Evolutionary conservation across 2,888 invertebrate species (phyloP).

Genomic region (Oxyteleia sp.): DNA sequence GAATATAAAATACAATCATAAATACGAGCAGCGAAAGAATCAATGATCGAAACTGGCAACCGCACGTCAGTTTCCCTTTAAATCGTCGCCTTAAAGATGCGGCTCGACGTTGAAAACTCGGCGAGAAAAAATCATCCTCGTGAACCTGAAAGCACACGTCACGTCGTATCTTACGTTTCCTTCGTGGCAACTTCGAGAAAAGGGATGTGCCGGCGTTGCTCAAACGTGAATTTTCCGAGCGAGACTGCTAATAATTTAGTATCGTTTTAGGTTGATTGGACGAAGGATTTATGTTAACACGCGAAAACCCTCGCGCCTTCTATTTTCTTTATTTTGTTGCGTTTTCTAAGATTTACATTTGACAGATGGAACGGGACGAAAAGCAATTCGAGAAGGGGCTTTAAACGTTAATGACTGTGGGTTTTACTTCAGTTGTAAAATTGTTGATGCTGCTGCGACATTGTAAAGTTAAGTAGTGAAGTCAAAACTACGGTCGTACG

Average conservation of each 20-base stretch:
- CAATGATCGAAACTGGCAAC: constrained; percentile 48
- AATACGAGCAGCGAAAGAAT: no score
- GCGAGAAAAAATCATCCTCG: constrained; percentile 55
- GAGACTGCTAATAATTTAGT: constrained; percentile 84
- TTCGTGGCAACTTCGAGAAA: constrained; percentile 54
- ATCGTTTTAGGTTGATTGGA: constrained; percentile 86
- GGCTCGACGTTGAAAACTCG: constrained; percentile 56
- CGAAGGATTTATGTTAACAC: constrained; percentile 81
- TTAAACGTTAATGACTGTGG: neutral
- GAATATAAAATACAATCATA: no score
- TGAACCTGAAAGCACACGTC: constrained; percentile 65
- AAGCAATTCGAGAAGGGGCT: neutral
- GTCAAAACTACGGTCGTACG: neutral
- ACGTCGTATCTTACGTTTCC: constrained; percentile 76
- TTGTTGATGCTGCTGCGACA: neutral
- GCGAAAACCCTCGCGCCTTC: constrained; percentile 11
- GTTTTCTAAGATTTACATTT: constrained; percentile 40
- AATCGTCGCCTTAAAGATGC: constrained; percentile 74
- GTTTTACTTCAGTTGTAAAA: constrained; percentile 3
- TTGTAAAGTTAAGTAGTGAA: neutral
- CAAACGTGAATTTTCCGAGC: constrained; percentile 68
- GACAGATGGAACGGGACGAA: constrained; percentile 18
- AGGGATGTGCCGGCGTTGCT: constrained; percentile 41
- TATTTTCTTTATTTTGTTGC: constrained; percentile 30
- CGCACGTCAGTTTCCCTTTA: constrained; percentile 69